A percentile compares a stretch with the other conserved stretches of the same genome.
Conservation (phyloP, 2,113 vertebrate species). For the Callipepla californica region DNA sequence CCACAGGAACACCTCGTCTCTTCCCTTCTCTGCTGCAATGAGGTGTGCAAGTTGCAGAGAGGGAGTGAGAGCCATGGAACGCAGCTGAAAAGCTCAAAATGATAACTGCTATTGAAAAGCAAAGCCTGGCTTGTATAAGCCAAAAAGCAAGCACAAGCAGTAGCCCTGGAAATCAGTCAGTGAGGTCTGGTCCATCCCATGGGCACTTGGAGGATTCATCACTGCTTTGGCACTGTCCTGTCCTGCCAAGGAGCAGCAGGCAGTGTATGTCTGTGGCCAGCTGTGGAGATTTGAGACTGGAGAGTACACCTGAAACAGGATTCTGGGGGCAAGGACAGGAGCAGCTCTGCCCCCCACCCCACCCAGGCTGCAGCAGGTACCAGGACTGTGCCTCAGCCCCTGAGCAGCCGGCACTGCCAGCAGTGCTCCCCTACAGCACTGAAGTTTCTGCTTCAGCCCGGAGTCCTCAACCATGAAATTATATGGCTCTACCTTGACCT, state of each 20-base stretch:
- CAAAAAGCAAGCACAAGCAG: background rate
- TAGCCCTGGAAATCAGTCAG: background rate
- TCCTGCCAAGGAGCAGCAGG: background rate
- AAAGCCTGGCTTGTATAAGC: background rate
- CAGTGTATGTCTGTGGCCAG: accelerated
- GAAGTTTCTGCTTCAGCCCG: constrained; percentile 23
- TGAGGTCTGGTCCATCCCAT: accelerated
- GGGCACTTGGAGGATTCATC: background rate
- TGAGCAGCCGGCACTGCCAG: accelerated
- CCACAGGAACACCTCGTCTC: background rate
- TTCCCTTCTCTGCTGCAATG: background rate
- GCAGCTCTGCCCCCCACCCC: background rate
- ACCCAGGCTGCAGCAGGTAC: accelerated
- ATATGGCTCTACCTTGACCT: constrained; percentile 65
- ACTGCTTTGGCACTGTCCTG: background rate
- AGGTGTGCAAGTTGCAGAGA: background rate
- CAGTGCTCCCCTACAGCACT: constrained; percentile 15
- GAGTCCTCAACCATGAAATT: constrained; percentile 74
- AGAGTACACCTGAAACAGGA: accelerated
- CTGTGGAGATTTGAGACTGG: background rate
- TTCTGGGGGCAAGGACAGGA: background rate
- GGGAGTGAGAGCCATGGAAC: background rate
- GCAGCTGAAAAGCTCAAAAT: background rate
- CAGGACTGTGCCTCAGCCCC: background rate
- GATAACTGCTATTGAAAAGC: background rate